Base-by-base conservation (phyloP, 2,113 vertebrate genomes). In the Hypocryptadius cinnamomeus region DNA sequence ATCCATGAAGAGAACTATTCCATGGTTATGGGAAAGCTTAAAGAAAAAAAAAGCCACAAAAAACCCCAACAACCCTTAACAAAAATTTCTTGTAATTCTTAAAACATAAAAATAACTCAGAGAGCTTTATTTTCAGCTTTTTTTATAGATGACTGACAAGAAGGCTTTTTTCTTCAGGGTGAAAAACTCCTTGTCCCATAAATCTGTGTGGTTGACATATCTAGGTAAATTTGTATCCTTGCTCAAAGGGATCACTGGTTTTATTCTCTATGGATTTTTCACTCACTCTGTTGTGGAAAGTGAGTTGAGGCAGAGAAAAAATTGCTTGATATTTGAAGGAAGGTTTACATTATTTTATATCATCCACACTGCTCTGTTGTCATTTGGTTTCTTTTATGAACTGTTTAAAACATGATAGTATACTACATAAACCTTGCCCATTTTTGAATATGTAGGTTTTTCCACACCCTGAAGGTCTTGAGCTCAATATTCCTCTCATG, bases 161-260 rank as follows among this genome's bases (percentile, higher is more conserved):
- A 92, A 94, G 83, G 47, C 42, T 78, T 92, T 74, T 86, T 91
- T 73, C 94, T 96, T 95, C 44, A 69, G 92, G 79, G 86, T 96
- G 95, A 97, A 96, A 96, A 95, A 90, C 94, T 95, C 93, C 92
- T 95, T 96, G 89, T 95, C 91, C 85, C 65, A 84, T 96, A 95
- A 97, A 97, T 96, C 87, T 51, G 63, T 77, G 88, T 92, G 54
- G 81, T 95, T 97, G 91, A 92, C 92, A 92, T 90, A 96, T 92
- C 87, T 92, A 87, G 94, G 91, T 95, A 92, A 93, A 96, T 96
- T 87, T 97, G 95, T 96, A 88, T 92, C 87, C 87, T 89, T 94
- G 74, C 84, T 96, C 93, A 96, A 94, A 97, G 93, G 85, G 87
- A 87, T 96, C 87, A 91, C 91, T 81, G 77, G 84, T 96, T 96